Base-by-base conservation (phyloP, 2,888 invertebrate genomes). In the Lithophane socia region DNA sequence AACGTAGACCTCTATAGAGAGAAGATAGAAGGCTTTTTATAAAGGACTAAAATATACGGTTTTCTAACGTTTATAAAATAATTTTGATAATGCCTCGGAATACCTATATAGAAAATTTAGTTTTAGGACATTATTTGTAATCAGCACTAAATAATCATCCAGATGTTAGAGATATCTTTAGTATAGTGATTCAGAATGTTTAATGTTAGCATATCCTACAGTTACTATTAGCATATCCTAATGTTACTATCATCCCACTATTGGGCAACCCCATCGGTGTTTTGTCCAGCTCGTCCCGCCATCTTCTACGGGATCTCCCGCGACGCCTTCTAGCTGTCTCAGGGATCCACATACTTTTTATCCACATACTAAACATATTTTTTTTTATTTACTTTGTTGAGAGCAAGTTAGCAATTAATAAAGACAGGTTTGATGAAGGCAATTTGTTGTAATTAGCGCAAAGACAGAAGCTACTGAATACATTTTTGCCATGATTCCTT, bases 21-120 rank as follows among this genome's bases (percentile, higher is more conserved):
- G n/a, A 75, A 85, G 42, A 76, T 65, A 64, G 61, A 16, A 66
- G 24, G 21, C 68, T 85, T 85, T 29, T 79, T 49, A 49, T 69
- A 58, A 70, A 73, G 13, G 52, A 54, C 61, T 72, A 52, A 73
- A 79, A 75, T n/a, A 75, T 73, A 66, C 29, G 60, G 29, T 37
- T 73, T 68, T 68, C 44, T 56, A 24, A 37, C 3, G 1, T 70
- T 73, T 54, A 68, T 21, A 52, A 65, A 16, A 69, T 61, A 13
- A 68, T 47, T 64, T 66, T 60, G 21, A 13, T 2, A 21, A 47
- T n/a, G 29, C 13, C n/a, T 42, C 47, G 9, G 63, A 21, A 37
- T 60, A 29, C 29, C 29, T 29, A 44, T 56, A 66, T 3, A 65
- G 10, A 63, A 54, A 80, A 29, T 56, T 49, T 60, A 24, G 16